Conservation (phyloP, 2,113 vertebrate genomes). For the Accipiter cooperii region DNA sequence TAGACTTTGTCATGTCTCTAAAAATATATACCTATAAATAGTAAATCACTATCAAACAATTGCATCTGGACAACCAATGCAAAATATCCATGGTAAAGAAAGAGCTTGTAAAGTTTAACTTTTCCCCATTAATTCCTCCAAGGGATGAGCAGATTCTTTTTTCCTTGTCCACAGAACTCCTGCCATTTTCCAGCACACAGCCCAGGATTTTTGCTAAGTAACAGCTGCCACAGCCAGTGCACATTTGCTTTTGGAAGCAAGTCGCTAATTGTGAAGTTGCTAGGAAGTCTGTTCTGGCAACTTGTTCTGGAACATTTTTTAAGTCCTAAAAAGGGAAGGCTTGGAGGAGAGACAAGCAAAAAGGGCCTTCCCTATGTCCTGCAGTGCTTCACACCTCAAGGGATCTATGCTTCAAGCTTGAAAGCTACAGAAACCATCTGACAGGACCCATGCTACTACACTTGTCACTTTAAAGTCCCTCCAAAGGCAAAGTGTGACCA, state of each 20-base stretch:
- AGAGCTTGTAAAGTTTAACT: not conserved
- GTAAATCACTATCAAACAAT: not conserved
- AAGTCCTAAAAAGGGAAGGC: slow-evolving; percentile 9
- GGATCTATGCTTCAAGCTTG: not conserved
- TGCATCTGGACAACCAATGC: not conserved
- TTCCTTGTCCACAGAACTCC: not conserved
- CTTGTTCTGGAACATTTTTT: not conserved
- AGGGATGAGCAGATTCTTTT: not conserved
- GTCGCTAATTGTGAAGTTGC: not conserved
- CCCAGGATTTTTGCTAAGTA: not conserved
- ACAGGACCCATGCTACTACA: not conserved
- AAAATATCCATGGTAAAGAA: not conserved
- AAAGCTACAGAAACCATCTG: not conserved
- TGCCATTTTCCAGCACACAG: not conserved
- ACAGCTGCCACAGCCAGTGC: not conserved
- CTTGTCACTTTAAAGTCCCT: not conserved
- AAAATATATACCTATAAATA: not conserved
- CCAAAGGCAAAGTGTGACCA: not conserved
- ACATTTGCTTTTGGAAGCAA: not conserved
- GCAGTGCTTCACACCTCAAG: not conserved
- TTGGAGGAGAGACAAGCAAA: not conserved
- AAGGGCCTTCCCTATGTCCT: not conserved
- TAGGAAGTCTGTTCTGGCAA: not conserved
- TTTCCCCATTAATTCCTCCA: not conserved
- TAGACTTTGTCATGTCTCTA: not conserved